A percentile compares a stretch with the other conserved stretches of the same genome.
phyloP scores from a whole-genome alignment of 2,888 invertebrate genomes.

The Noctua comes region DNA sequence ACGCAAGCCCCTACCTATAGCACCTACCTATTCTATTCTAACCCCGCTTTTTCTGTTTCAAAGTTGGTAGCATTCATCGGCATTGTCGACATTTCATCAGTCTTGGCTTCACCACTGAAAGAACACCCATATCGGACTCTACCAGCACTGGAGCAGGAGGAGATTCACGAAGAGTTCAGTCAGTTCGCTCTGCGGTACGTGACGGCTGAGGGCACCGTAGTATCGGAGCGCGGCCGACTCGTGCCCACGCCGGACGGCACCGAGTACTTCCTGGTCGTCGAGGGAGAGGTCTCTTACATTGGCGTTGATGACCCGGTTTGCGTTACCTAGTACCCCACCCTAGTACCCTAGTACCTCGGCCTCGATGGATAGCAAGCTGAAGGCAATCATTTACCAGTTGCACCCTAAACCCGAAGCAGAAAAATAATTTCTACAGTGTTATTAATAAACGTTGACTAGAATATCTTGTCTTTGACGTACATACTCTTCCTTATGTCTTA shows the following conservation, averaged over 20 bases:
- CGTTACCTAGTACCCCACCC: slow-evolving; percentile 78
- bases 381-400: slow-evolving; percentile 58
- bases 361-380: slow-evolving; percentile 75
- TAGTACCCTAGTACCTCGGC: too few relatives aligned
- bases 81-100: slow-evolving; percentile 1
- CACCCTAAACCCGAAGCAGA: background rate
- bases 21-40: background rate
- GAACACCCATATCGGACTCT: slow-evolving; percentile 1
- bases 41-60: slow-evolving; percentile 3
- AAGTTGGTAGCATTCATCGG: slow-evolving; percentile 21
- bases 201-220: slow-evolving; percentile 78
- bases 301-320: slow-evolving; percentile 79
- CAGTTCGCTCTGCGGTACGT: slow-evolving; percentile 78
- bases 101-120: slow-evolving; percentile 24
- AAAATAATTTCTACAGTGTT: background rate
- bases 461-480: background rate
- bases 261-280: slow-evolving; percentile 73
- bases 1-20: too few relatives aligned
- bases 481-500: background rate
- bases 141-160: slow-evolving; percentile 72
- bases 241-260: slow-evolving; percentile 72
- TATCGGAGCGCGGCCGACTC: slow-evolving; percentile 75
- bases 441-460: slow-evolving; percentile 7
- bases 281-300: slow-evolving; percentile 78
- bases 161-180: slow-evolving; percentile 75